Percentiles rank a stretch among this genome's conserved stretches.
Evolutionary conservation across 2,113 vertebrate genomes (phyloP).

Genomic region (Hypomesus transpacificus): DNA sequence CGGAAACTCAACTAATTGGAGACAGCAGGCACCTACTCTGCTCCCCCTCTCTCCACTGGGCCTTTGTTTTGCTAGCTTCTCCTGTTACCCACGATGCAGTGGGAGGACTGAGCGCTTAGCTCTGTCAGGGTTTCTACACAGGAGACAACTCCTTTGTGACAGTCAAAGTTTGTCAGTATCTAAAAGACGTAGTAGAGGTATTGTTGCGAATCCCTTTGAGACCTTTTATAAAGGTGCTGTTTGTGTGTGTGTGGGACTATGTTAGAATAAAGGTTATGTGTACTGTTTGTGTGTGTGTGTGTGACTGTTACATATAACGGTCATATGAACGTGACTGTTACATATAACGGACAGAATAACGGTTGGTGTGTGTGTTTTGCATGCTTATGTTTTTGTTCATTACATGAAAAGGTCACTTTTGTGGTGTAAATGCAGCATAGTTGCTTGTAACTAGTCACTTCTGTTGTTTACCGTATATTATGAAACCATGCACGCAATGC

Average conservation of each 20-base stretch:
- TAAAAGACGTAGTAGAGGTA: too few species aligned
- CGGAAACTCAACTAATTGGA: constrained; percentile 64
- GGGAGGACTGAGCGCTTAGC: neutral
- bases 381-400: neutral
- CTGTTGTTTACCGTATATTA: neutral
- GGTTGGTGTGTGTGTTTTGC: neutral
- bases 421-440: too few species aligned
- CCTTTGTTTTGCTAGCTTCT: constrained; percentile 16
- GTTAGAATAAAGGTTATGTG: neutral
- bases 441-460: neutral
- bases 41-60: constrained; percentile 20
- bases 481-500: neutral
- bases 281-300: neutral
- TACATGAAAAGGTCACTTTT: too few species aligned
- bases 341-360: too few species aligned
- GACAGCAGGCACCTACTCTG: constrained; percentile 50
- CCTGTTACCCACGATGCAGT: constrained; percentile 32
- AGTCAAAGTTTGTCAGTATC: too few species aligned
- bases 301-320: too few species aligned
- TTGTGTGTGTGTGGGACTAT: neutral
- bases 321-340: too few species aligned
- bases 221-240: too few species aligned
- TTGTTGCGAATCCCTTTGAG: too few species aligned
- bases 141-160: too few species aligned
- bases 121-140: neutral